Evolutionary conservation across 2,113 vertebrate species (phyloP).

Genomic region (Jaculus jaculus): DNA sequence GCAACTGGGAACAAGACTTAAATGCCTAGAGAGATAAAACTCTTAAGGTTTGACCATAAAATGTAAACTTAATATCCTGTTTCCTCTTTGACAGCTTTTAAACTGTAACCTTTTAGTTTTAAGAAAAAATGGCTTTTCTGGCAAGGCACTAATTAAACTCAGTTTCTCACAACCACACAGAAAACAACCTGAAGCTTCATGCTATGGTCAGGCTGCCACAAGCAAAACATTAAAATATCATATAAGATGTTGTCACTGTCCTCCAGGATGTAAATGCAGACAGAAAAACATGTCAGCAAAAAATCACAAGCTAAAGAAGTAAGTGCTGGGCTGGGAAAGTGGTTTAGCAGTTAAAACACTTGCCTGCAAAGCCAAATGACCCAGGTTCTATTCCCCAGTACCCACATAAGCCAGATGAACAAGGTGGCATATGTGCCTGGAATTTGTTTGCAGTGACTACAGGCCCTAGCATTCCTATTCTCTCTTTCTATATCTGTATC

Average conservation of each 20-base stretch:
- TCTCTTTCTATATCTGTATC: no score
- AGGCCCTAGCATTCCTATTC: no score
- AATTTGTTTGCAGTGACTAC: no score
- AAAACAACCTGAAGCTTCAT: not conserved
- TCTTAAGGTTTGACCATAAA: not conserved
- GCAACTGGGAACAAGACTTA: not conserved
- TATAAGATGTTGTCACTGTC: not conserved
- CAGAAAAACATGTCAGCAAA: not conserved
- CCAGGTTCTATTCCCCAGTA: no score
- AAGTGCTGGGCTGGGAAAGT: not conserved
- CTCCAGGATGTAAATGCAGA: not conserved
- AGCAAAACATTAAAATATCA: conserved; percentile 39
- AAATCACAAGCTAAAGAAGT: conserved; percentile 1
- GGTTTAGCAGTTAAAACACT: no score
- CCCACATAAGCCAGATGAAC: no score
- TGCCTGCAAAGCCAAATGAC: no score
- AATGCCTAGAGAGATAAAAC: conserved; percentile 23
- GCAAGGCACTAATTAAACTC: not conserved
- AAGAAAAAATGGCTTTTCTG: conserved; percentile 11
- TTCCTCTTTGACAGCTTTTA: conserved; percentile 9
- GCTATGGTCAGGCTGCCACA: not conserved
- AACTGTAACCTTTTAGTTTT: conserved; percentile 10
- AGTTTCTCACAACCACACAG: not conserved
- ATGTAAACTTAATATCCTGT: conserved; percentile 18
- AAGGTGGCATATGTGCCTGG: no score